Evolutionary conservation across 1,140 invertebrate genomes (phyloP), one percentile per base, ranked within the genome.

Genomic region (Phymorhynchus buccinoides): DNA sequence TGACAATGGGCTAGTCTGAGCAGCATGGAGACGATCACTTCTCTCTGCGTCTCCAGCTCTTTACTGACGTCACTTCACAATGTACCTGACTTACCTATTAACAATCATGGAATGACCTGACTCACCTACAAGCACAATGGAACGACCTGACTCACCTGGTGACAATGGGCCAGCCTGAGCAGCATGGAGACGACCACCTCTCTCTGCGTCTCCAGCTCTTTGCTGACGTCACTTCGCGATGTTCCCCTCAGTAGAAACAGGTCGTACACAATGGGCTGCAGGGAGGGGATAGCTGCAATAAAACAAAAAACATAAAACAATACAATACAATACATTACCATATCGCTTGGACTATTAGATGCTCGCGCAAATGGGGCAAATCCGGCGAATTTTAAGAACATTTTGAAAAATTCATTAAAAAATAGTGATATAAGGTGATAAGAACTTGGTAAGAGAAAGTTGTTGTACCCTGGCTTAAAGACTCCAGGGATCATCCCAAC

Each of bases 181-280:
- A 98, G 91, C 96, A 97, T 97, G 3, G 96, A 96, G 84, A 98
- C 95, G 1, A 98, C 92, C 6, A 98, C 96, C 91, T 98, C 97
- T 83, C 96, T 94, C 71, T 97, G 97, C 0, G 97, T 96, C 92
- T 98, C 97, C 7, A 97, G 93, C 89, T 98, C 97, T 90, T 96
- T 96, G 78, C 91, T 91, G 66, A 95, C 94, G 90, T 96, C 96
- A 56, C 94, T 93, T 85, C 94, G 94, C 62, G 93, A 95, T 9
- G 89, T 90, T 30, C 91, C 92, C 75, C 95, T 93, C 32, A 94
- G 92, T 6, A 97, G 93, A 92, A 98, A 98, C 30, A 98, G 95
- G 91, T 97, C 96, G 87, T 97, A 96, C 1, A 97, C 96, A 0
- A 98, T 95, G 0, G 96, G 96, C 83, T 96, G 93, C 7, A 98